These are phyloP conservation scores for Fistularia commersonii DNA, from an alignment of 2,797 vertebrate species.

Conservation along the genomic window DNA sequence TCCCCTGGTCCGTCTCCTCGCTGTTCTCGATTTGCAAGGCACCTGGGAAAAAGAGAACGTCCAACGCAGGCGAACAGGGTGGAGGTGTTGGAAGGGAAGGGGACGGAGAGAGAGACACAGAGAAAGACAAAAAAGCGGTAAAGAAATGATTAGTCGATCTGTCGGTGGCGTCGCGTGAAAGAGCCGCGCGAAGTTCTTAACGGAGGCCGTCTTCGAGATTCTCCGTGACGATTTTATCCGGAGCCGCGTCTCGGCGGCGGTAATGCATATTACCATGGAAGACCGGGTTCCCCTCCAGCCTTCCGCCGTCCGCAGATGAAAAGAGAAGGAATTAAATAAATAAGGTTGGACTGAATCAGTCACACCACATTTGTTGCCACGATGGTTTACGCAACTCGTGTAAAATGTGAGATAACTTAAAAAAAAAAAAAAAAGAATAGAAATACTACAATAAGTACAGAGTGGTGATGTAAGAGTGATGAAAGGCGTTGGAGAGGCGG, in stretches of 20 bases:
- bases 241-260: constrained; percentile 13
- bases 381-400: constrained; percentile 11
- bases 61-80: constrained; percentile 39
- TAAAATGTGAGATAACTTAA: constrained; percentile 10
- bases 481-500: constrained; percentile 14
- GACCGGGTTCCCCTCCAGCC: constrained; percentile 26
- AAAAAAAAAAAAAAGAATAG: constrained; percentile 1
- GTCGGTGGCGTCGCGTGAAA: constrained; percentile 61
- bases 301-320: constrained; percentile 19
- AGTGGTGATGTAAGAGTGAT: constrained; percentile 18
- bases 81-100: constrained; percentile 9
- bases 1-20: constrained; percentile 98
- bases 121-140: constrained; percentile 23
- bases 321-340: constrained; percentile 29
- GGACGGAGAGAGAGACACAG: constrained; percentile 21
- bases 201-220: constrained; percentile 38
- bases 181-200: constrained; percentile 42
- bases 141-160: constrained; percentile 61
- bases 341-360: constrained; percentile 44
- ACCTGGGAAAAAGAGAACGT: constrained; percentile 76
- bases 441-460: background rate
- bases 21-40: constrained; percentile 99
- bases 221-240: constrained; percentile 33
- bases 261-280: constrained; percentile 29
- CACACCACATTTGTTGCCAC: constrained; percentile 24